phyloP scores from a whole-genome alignment of 2,797 vertebrate genomes.

The Amniataba percoides region DNA sequence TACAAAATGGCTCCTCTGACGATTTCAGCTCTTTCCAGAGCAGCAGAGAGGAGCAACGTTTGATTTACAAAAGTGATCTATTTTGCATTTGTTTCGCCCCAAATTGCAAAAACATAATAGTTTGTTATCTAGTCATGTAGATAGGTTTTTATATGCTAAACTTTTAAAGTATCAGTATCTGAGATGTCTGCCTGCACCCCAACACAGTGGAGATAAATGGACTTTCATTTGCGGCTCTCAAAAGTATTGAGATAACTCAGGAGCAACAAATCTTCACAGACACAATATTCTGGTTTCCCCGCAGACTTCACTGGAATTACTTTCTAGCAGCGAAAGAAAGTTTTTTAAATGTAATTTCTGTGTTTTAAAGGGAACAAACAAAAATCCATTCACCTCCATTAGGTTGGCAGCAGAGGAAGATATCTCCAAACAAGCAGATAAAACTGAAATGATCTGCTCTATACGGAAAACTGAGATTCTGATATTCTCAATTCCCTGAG shows the following conservation, averaged over 20 bases:
- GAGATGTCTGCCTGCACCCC: neutral
- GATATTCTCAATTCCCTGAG: neutral
- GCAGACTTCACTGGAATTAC: neutral
- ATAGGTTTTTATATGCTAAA: neutral
- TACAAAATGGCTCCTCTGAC: slow-evolving; percentile 30
- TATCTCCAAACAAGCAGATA: neutral
- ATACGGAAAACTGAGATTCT: neutral
- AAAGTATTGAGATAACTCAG: slow-evolving; percentile 6
- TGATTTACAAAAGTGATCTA: neutral
- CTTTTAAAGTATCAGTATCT: neutral
- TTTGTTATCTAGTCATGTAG: neutral
- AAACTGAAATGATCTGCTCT: neutral
- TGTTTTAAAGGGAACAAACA: neutral
- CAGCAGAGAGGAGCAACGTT: neutral
- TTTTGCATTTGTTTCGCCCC: neutral
- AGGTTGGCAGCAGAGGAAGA: neutral
- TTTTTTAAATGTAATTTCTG: neutral
- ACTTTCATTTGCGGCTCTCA: slow-evolving; percentile 3
- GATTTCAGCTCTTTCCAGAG: slow-evolving; percentile 12
- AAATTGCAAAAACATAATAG: neutral
- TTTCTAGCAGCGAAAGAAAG: neutral
- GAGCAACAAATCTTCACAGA: neutral
- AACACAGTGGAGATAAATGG: neutral
- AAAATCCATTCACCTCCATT: neutral
- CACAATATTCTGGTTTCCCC: slow-evolving; percentile 2